Evolutionary conservation across 37 sponge, comb jelly and placozoan genomes (phyloP), one percentile per base, ranked within the genome.

Genomic region (Tethya wilhelma): DNA sequence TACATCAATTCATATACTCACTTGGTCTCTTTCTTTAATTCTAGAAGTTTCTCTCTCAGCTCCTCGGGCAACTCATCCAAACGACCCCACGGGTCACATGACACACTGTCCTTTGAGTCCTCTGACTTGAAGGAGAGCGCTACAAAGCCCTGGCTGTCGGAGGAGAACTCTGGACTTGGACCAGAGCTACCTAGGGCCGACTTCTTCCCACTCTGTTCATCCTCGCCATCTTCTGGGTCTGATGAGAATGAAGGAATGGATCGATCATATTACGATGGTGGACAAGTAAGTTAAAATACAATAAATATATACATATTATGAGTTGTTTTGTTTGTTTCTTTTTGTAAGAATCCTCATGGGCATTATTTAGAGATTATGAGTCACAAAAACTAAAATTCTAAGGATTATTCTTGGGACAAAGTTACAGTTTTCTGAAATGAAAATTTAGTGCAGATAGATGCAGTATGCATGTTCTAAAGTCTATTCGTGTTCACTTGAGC

Each of bases 41-140:
- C 32, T 2, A 74, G 3, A 55, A 88, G n/a, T 9, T 55, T 82
- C 70, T 75, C 77, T 42, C 41, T 67, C 19, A 88, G 57, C 0
- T n/a, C 9, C 8, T 14, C 33, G 0, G 82, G 83, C 0, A 88
- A 64, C 64, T 62, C 67, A 41, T 22, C 17, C 28, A 88, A 38
- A 22, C 65, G 42, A 0, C 41, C 29, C 87, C 87, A 86, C 23
- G 58, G 57, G 29, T 73, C 74, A 37, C n/a, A 17, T 2, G 69
- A 75, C 28, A 17, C 40, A 62, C 84, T 75, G 30, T 58, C 62
- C 56, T 32, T 46, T 37, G 83, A 63, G 74, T 77, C 72, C 70
- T 69, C 64, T 2, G 0, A 58, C 28, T 53, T 40, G 41, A 26
- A 2, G 57, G 20, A 56, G 19, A 71, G n/a, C 0, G 72, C 41